A percentile compares a stretch with the other conserved stretches of the same genome.
Evolutionary conservation across 2,888 invertebrate genomes (phyloP).

Genomic region (Notodonta ziczac): DNA sequence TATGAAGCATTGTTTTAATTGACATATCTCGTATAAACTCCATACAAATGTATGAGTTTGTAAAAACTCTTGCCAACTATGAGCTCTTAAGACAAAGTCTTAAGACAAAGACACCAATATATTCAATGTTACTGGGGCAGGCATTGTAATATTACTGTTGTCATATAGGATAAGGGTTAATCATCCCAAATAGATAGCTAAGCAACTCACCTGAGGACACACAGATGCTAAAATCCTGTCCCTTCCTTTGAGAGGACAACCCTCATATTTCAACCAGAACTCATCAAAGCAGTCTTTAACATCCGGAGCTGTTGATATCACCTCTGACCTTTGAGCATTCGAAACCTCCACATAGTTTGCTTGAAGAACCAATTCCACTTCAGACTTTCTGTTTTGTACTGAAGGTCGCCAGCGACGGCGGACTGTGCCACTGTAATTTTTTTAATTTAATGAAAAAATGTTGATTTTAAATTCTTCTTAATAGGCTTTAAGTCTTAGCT

Average conservation of each 20-base stretch:
- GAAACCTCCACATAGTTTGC: conserved; percentile 89
- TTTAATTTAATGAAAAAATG: neutral
- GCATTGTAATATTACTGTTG: too few species aligned
- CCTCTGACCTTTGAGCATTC: conserved; percentile 74
- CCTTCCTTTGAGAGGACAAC: conserved; percentile 88
- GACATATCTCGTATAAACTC: too few species aligned
- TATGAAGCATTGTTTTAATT: too few species aligned
- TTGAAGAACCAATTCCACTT: conserved; percentile 88
- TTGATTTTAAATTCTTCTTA: neutral
- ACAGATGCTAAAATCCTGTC: conserved; percentile 92
- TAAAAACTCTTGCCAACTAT: too few species aligned
- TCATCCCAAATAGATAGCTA: neutral
- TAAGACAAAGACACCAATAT: too few species aligned
- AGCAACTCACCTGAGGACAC: conserved; percentile 89
- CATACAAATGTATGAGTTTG: too few species aligned
- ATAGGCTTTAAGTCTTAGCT: too few species aligned
- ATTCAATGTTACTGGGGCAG: too few species aligned
- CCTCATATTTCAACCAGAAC: conserved; percentile 88
- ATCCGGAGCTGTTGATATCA: conserved; percentile 85
- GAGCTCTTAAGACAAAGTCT: too few species aligned
- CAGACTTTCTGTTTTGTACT: conserved; percentile 83
- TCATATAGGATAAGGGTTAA: too few species aligned
- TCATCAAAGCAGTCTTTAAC: conserved; percentile 87
- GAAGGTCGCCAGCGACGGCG: conserved; percentile 89
- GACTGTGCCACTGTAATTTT: conserved; percentile 87